Conservation (phyloP, 2,888 invertebrate genomes). For the Tenthredo scrophulariae region DNA sequence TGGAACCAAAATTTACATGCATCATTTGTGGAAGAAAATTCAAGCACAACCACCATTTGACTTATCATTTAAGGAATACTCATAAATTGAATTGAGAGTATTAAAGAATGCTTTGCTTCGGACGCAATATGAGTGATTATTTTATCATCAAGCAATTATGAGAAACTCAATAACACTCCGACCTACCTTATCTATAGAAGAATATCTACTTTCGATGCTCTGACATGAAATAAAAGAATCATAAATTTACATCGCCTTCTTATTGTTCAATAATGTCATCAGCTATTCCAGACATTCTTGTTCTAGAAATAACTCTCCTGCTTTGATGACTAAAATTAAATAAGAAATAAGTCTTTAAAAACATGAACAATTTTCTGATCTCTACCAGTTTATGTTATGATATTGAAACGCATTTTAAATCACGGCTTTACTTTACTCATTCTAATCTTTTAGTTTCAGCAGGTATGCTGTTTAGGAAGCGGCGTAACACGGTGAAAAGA, state of each 20-base stretch:
- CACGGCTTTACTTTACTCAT: constrained; percentile 13
- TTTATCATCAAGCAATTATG: background rate
- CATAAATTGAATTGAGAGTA: constrained; percentile 25
- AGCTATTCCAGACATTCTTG: background rate
- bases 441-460: constrained; percentile 43
- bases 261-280: background rate
- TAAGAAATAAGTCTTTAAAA: background rate
- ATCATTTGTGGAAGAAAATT: constrained; percentile 70
- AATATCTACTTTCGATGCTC: constrained; percentile 56
- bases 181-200: constrained; percentile 36
- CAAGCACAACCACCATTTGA: constrained; percentile 73
- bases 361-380: background rate
- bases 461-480: constrained; percentile 38
- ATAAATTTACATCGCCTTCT: constrained; percentile 5
- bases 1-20: constrained; percentile 74
- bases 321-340: background rate
- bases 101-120: background rate
- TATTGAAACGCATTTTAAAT: background rate
- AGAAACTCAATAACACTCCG: background rate
- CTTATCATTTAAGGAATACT: constrained; percentile 56
- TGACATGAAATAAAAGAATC: constrained; percentile 54
- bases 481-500: background rate
- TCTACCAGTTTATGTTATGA: background rate
- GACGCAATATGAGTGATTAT: background rate
- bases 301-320: background rate